Conservation (phyloP, 1,140 invertebrate genomes). For the Mya arenaria region DNA sequence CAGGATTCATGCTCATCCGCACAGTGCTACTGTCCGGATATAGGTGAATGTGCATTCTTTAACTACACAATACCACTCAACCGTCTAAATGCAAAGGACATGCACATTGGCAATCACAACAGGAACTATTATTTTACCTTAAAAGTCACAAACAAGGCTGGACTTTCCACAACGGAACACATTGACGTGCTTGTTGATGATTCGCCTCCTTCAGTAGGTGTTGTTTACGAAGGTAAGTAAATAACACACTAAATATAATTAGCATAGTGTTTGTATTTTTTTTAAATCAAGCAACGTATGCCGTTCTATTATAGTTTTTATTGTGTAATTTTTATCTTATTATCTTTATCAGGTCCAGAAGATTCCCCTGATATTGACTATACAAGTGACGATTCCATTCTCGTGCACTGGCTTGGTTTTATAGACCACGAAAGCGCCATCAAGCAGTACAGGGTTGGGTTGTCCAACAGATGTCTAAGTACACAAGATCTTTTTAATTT, state of each 20-base stretch:
- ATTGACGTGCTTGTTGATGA: constrained; percentile 56
- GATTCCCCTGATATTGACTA: constrained; percentile 61
- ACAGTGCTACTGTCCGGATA: constrained; percentile 50
- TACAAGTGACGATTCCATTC: constrained; percentile 27
- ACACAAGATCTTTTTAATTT: constrained; percentile 10
- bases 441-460: constrained; percentile 46
- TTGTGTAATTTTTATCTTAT: too few relatives aligned
- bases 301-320: too few relatives aligned
- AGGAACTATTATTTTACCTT: constrained; percentile 56
- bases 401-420: constrained; percentile 61
- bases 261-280: too few relatives aligned
- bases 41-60: constrained; percentile 45
- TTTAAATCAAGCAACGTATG: too few relatives aligned
- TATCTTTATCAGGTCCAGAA: too few relatives aligned
- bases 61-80: constrained; percentile 52
- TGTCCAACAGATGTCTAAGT: constrained; percentile 47
- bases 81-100: constrained; percentile 34
- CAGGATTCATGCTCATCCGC: not conserved
- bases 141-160: constrained; percentile 53
- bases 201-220: constrained; percentile 55
- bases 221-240: constrained; percentile 57
- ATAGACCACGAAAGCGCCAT: constrained; percentile 66
- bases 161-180: constrained; percentile 17
- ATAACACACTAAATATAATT: too few relatives aligned
- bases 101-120: constrained; percentile 60